Evolutionary conservation across 2,113 vertebrate genomes (phyloP).

Genomic region (Otocyon megalotis): DNA sequence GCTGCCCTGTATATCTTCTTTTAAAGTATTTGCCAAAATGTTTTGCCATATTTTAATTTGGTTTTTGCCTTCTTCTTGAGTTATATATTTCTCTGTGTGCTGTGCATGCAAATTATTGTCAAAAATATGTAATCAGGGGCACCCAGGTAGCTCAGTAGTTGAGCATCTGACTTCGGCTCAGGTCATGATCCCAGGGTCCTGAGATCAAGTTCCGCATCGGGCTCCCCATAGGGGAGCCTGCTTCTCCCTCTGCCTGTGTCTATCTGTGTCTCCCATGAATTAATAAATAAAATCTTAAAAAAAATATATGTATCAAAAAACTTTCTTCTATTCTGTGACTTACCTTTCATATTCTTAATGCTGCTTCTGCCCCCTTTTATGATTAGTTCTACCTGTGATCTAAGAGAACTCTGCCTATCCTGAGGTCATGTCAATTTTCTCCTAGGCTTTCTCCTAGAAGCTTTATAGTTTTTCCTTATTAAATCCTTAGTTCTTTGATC

Average conservation of each 20-base stretch:
- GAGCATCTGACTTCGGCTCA: too few species aligned
- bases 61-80: conserved; percentile 17
- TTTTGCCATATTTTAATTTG: conserved; percentile 41
- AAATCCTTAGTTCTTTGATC: background rate
- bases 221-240: too few species aligned
- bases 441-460: background rate
- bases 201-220: too few species aligned
- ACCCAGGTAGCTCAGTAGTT: too few species aligned
- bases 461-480: background rate
- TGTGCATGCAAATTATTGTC: conserved; percentile 18
- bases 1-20: too few species aligned
- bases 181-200: too few species aligned
- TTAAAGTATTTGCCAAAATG: conserved; percentile 35
- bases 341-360: background rate
- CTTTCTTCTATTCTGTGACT: background rate
- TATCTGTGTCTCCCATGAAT: too few species aligned
- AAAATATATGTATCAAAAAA: background rate
- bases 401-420: background rate
- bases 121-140: background rate
- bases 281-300: too few species aligned
- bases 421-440: background rate
- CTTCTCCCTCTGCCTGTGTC: too few species aligned
- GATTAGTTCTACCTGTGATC: conserved; percentile 3
- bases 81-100: conserved; percentile 15
- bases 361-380: background rate